Evolutionary conservation across 2,888 invertebrate species (phyloP).

Genomic region (Orgyia antiqua): DNA sequence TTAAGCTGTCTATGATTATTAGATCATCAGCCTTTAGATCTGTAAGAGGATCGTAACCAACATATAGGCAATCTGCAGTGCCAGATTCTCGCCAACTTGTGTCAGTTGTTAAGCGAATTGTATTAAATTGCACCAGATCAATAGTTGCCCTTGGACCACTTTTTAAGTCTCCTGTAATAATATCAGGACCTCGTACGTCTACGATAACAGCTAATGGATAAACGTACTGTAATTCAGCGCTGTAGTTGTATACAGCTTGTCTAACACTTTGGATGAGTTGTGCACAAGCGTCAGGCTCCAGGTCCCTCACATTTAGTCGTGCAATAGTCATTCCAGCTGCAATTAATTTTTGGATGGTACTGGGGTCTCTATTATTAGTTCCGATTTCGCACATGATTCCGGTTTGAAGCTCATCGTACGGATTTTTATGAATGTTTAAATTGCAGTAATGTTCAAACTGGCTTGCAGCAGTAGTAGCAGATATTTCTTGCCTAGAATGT

Average conservation of each 20-base stretch:
- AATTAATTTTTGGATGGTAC: constrained; percentile 60
- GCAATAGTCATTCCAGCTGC: constrained; percentile 69
- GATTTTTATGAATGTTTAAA: constrained; percentile 48
- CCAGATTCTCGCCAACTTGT: constrained; percentile 73
- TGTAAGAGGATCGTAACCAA: constrained; percentile 72
- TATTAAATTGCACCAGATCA: constrained; percentile 50
- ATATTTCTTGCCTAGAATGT: constrained; percentile 28
- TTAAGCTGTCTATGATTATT: constrained; percentile 65
- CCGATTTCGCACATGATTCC: constrained; percentile 70
- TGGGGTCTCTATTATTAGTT: constrained; percentile 50
- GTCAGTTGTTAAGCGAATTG: constrained; percentile 71
- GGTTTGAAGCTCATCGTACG: constrained; percentile 64
- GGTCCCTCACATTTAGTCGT: constrained; percentile 58
- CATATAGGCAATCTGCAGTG: constrained; percentile 72
- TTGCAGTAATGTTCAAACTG: constrained; percentile 56
- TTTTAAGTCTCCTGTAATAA: constrained; percentile 62
- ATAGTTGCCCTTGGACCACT: constrained; percentile 50
- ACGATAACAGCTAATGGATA: constrained; percentile 68
- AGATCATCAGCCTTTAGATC: constrained; percentile 70
- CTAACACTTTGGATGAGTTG: constrained; percentile 65
- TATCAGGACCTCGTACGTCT: constrained; percentile 60
- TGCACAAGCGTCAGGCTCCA: constrained; percentile 60
- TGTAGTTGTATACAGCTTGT: constrained; percentile 69
- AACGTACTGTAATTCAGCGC: constrained; percentile 64
- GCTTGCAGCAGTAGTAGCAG: constrained; percentile 24